Conservation (phyloP, 2,113 vertebrate species). For the Corythornis cristatus region DNA sequence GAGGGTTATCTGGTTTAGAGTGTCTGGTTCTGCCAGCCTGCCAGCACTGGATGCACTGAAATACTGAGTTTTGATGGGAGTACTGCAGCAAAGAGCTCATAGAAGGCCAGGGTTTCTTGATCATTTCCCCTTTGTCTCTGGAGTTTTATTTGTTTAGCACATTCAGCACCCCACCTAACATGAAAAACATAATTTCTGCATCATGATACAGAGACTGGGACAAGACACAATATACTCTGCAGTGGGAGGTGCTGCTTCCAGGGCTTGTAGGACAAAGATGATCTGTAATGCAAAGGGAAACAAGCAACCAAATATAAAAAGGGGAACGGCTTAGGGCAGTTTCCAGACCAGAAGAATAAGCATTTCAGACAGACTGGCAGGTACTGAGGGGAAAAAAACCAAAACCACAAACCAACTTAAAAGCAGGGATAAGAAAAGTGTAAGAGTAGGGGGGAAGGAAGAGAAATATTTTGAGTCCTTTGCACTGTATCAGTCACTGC, state of each 20-base stretch:
- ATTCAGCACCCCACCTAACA: not conserved
- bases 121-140: not conserved
- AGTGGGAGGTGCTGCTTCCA: not conserved
- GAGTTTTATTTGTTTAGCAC: not conserved
- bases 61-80: not conserved
- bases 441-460: not conserved
- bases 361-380: not conserved
- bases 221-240: not conserved
- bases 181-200: not conserved
- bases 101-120: not conserved
- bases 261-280: not conserved
- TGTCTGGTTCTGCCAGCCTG: not conserved
- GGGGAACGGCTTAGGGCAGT: not conserved
- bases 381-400: not conserved
- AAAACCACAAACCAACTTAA: too few species aligned
- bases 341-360: not conserved
- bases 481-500: not conserved
- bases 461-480: not conserved
- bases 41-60: not conserved
- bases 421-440: not conserved
- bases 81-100: not conserved
- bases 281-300: not conserved
- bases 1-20: not conserved
- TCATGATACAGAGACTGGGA: not conserved
- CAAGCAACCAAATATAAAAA: not conserved